Evolutionary conservation across 2,888 invertebrate species (phyloP).

Genomic region (Pachycephus smyrnensis): DNA sequence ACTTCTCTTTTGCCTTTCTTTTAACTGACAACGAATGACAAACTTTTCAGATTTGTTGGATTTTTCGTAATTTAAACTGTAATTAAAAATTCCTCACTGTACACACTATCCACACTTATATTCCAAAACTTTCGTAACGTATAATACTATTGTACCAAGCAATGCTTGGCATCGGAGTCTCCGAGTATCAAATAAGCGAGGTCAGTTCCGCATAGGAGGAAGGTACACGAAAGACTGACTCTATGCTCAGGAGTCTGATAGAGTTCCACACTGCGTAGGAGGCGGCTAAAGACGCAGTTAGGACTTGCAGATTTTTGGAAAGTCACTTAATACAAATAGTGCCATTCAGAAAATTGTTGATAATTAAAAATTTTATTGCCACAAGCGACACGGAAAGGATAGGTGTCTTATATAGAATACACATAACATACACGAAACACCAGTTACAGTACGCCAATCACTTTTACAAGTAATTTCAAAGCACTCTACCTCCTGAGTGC

Average conservation of each 20-base stretch:
- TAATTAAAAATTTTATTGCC: neutral
- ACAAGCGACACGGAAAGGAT: neutral
- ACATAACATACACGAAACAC: no score
- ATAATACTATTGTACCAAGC: neutral
- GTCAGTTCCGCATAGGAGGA: conserved; percentile 45
- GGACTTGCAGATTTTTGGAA: neutral
- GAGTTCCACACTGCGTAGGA: conserved; percentile 19
- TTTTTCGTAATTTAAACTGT: neutral
- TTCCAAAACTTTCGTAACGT: neutral
- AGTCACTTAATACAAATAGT: neutral
- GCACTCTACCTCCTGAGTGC: neutral
- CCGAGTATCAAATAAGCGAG: conserved; percentile 25
- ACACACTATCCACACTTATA: neutral
- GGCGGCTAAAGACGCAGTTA: conserved; percentile 6
- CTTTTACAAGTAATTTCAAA: neutral
- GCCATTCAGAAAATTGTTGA: neutral
- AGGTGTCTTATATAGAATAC: no score
- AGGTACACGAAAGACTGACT: conserved; percentile 41
- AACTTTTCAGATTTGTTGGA: neutral
- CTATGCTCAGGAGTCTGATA: conserved; percentile 16
- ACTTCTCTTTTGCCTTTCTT: neutral
- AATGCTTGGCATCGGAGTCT: conserved; percentile 16
- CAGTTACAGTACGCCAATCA: no score
- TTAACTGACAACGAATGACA: neutral
- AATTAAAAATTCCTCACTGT: neutral